A percentile compares a stretch with the other conserved stretches of the same genome.
phyloP scores from a whole-genome alignment of 1,140 invertebrate genomes.

The Calosoma granatense region DNA sequence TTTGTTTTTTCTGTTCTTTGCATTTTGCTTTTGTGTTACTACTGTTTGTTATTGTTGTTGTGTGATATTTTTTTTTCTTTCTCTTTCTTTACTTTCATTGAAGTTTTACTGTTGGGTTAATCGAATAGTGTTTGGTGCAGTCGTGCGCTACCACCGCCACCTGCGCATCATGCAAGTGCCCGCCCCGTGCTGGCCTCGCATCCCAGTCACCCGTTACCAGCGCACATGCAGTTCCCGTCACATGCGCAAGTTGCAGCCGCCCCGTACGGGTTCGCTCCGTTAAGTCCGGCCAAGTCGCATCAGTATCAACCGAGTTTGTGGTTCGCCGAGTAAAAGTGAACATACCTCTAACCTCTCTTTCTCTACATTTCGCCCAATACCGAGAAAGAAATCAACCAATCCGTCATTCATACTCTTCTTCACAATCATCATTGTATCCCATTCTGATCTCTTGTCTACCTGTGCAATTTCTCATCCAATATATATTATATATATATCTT shows the following conservation, averaged over 20 bases:
- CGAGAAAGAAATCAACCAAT: neutral
- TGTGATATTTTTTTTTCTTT: neutral
- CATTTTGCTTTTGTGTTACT: neutral
- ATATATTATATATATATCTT: too few species aligned
- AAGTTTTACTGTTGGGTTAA: conserved; percentile 7
- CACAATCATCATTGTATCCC: neutral
- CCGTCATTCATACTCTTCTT: neutral
- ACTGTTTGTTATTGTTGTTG: conserved; percentile 6
- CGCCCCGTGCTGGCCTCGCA: conserved; percentile 63
- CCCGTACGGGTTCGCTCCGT: conserved; percentile 54
- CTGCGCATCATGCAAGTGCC: conserved; percentile 75
- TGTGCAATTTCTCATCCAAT: neutral
- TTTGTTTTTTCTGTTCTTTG: too few species aligned
- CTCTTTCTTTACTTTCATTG: conserved; percentile 10
- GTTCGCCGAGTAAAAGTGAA: conserved; percentile 57
- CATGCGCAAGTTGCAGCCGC: conserved; percentile 55
- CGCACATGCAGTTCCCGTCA: conserved; percentile 69
- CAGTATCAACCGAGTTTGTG: conserved; percentile 65
- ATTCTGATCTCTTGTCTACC: neutral
- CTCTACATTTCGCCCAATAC: neutral
- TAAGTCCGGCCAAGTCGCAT: conserved; percentile 60
- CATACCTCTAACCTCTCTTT: neutral
- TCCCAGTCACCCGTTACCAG: conserved; percentile 68
- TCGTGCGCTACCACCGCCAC: conserved; percentile 67
- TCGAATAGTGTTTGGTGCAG: conserved; percentile 35